Evolutionary conservation across 2,113 vertebrate genomes (phyloP).

Genomic region (Verasper variegatus): DNA sequence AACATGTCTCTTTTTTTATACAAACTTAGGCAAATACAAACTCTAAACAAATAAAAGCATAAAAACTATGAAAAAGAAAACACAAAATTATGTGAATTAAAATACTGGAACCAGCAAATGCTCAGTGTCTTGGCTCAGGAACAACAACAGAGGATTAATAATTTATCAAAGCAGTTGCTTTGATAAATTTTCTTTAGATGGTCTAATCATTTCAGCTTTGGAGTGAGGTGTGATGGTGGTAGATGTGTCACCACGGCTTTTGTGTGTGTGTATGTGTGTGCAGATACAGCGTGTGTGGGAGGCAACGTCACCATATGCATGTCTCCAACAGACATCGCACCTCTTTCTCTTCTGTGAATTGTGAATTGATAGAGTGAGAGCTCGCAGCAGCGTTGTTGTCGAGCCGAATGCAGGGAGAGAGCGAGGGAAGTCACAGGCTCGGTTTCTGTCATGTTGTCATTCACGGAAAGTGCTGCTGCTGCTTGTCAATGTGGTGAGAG

Average conservation of each 20-base stretch:
- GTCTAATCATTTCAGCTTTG: background rate
- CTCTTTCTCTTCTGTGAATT: slow-evolving; percentile 31
- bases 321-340: slow-evolving; percentile 18
- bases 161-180: background rate
- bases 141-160: background rate
- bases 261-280: slow-evolving; percentile 2
- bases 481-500: slow-evolving; percentile 41
- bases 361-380: slow-evolving; percentile 13
- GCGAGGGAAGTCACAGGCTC: slow-evolving; percentile 28
- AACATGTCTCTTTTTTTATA: no score
- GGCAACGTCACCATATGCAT: slow-evolving; percentile 28
- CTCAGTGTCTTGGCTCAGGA: background rate
- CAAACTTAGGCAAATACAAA: no score
- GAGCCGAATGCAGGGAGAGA: slow-evolving; percentile 31
- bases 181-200: background rate
- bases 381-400: slow-evolving; percentile 25
- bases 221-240: background rate
- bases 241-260: background rate
- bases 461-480: slow-evolving; percentile 69
- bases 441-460: slow-evolving; percentile 52
- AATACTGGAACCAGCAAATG: background rate
- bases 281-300: slow-evolving; percentile 30
- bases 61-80: no score
- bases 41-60: no score
- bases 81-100: background rate